Base-by-base conservation (phyloP, 2,797 vertebrate genomes). In the Paguma larvata region DNA sequence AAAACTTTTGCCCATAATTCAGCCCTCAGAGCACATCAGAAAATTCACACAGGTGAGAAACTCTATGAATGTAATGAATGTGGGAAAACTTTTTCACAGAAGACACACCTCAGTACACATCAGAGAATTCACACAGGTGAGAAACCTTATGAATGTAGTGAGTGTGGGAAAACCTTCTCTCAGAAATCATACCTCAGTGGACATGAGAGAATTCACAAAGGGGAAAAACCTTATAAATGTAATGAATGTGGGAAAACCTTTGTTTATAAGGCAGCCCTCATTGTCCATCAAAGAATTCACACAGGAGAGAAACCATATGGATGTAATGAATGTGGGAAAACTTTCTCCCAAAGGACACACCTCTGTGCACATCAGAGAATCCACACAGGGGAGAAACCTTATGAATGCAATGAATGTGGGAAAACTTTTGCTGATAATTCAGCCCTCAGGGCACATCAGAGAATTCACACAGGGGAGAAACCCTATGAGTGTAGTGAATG, bases 341-440 rank as follows among this genome's bases (percentile, higher is more conserved):
- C 96, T 75, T 97, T 95, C 62, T 85, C 87, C 53, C 91, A 93
- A 48, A 95, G 30, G 63, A 59, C 91, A 67, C 82, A 92, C 51
- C 91, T 97, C 15, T 59, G 30, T 77, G 75, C 51, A n/a, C 94
- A 97, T 79, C 75, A 91, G 85, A 93, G 91, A 79, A 97, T 70
- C 94, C 94, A 97, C 30, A 95, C 96, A 15, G 94, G 91, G 32
- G 94, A 93, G 38, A 97, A 93, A 65, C 91, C 91, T 21, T 95
- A 95, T 34, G 53, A 73, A 80, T 95, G 83, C 41, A 82, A 46
- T 63, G 75, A 65, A 77, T 95, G 84, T 95, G 94, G 78, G 41
- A 95, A 88, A 48, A 34, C 83, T 48, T 95, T 94, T 32, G 75
- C 82, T 4, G 72, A 89, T 46, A 79, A 78, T 23, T 88, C 91